Base-by-base conservation (phyloP, 2,797 vertebrate species). In the Chaetodon trifasciatus region DNA sequence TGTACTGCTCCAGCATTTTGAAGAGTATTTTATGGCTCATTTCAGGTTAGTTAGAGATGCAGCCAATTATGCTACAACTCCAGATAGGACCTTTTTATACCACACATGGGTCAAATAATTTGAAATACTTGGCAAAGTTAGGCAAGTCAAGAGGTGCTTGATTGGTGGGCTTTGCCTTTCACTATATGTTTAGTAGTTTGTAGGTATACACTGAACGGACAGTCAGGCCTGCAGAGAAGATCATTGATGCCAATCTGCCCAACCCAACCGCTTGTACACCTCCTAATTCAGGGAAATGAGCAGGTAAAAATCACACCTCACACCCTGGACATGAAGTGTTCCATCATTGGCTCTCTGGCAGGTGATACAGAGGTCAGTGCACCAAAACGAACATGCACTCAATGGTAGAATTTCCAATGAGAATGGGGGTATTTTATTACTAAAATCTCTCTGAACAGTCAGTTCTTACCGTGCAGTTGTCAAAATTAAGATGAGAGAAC, bases 21-120 rank as follows among this genome's bases (percentile, higher is more conserved):
- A 53, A 42, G 39, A 56, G 28, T 28, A 42, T 83, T 85, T 88
- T 83, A 87, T 62, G 37, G 55, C 61, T 53, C 60, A 70, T 91
- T 82, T 79, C 39, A 73, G 52, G 50, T 88, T 58, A 70, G 77
- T 87, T 80, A 85, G 67, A 64, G 70, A 78, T 53, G 74, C 69
- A 76, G 57, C 32, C 60, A 49, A 81, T 84, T 77, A 76, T 57
- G 17, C 58, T 64, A 15, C 1, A 6, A 73, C 61, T 76, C 81
- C 69, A 71, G 49, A 62, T 32, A 82, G 61, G 68, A 46, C 21
- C 23, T 76, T 62, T 86, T 70, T 52, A 75, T 61, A 21, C 44
- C 52, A 70, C 74, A 79, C 68, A 11, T 7, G 71, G 73, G 71
- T 64, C 47, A 61, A 39, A 78, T 87, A 3, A 75, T 80, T 46